phyloP scores from a whole-genome alignment of 2,797 vertebrate genomes.

The Sus cebifrons region DNA sequence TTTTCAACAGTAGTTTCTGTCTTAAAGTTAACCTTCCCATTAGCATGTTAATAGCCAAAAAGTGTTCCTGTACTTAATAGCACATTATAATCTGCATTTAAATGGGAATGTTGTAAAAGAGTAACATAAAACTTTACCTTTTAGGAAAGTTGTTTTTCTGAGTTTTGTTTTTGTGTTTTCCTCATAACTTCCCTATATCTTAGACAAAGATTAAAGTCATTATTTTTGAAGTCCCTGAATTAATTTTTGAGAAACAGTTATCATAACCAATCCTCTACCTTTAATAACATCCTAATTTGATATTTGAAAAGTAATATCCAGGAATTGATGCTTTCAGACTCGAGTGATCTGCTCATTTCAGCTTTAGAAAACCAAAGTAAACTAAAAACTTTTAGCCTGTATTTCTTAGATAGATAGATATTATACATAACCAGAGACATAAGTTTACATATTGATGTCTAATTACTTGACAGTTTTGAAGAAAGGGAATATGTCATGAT shows the following conservation, averaged over 20 bases:
- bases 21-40: slow-evolving; percentile 88
- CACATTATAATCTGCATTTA: slow-evolving; percentile 86
- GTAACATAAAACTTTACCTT: slow-evolving; percentile 80
- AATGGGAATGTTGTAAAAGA: slow-evolving; percentile 82
- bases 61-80: slow-evolving; percentile 77
- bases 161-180: slow-evolving; percentile 74
- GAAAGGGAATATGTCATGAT: background rate
- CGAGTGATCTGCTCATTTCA: slow-evolving; percentile 11
- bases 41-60: slow-evolving; percentile 90
- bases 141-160: slow-evolving; percentile 76
- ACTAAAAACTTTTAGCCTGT: background rate
- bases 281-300: slow-evolving; percentile 20
- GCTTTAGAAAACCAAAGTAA: slow-evolving; percentile 34
- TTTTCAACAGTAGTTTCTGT: slow-evolving; percentile 82
- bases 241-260: slow-evolving; percentile 66
- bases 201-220: slow-evolving; percentile 74
- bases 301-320: slow-evolving; percentile 31
- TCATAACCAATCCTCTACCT: background rate
- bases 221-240: slow-evolving; percentile 67
- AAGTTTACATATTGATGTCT: background rate
- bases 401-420: background rate
- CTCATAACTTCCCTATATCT: slow-evolving; percentile 72
- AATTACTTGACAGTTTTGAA: background rate
- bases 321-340: slow-evolving; percentile 51
- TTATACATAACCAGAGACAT: background rate